Conservation (phyloP, 2,797 vertebrate genomes). For the Sphaeramia orbicularis region DNA sequence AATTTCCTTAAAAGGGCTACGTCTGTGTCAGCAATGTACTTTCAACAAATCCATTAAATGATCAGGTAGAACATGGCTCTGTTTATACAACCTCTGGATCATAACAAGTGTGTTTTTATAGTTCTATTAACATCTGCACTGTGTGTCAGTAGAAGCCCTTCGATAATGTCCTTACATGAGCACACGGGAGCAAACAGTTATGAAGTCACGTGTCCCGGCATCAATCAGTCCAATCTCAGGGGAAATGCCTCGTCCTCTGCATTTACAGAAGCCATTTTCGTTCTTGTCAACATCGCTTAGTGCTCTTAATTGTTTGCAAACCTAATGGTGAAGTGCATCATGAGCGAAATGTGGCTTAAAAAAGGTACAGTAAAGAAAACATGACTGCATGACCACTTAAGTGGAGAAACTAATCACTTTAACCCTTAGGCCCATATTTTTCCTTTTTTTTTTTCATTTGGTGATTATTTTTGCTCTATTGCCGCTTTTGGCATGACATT, state of each 20-base stretch:
- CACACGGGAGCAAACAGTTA: constrained; percentile 47
- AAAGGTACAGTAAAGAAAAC: background rate
- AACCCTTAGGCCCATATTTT: no score
- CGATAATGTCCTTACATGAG: constrained; percentile 37
- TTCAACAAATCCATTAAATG: constrained; percentile 1
- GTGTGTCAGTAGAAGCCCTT: constrained; percentile 12
- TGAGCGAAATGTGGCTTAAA: background rate
- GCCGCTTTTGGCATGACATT: no score
- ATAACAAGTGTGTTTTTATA: constrained; percentile 34
- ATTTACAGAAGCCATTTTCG: constrained; percentile 58
- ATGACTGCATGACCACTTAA: background rate
- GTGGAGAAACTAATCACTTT: constrained; percentile 1
- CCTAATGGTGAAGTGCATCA: constrained; percentile 32
- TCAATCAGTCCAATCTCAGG: constrained; percentile 46
- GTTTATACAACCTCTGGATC: background rate
- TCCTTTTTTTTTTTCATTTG: no score
- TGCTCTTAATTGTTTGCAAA: constrained; percentile 13
- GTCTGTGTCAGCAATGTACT: background rate
- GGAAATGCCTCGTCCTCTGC: constrained; percentile 31
- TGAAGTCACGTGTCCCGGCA: constrained; percentile 41
- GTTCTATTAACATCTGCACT: constrained; percentile 21
- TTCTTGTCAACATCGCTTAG: constrained; percentile 18
- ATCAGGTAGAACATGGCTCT: background rate
- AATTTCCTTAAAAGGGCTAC: constrained; percentile 30
- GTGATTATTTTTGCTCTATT: no score